Conservation (phyloP, 2,797 vertebrate species). For the Ataeniobius toweri region DNA sequence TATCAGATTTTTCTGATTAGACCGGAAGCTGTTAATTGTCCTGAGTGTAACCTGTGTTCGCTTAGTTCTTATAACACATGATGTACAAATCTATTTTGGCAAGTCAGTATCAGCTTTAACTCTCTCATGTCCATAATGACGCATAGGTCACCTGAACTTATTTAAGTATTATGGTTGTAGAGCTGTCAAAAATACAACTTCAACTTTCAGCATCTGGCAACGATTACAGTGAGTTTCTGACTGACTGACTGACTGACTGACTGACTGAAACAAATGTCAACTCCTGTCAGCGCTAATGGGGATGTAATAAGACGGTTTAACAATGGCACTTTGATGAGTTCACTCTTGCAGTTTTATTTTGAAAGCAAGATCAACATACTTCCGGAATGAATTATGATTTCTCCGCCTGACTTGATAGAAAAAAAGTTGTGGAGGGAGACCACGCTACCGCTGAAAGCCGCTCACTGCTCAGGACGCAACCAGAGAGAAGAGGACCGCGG, state of each 20-base stretch:
- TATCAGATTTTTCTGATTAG: background rate
- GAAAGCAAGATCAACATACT: background rate
- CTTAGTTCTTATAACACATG: background rate
- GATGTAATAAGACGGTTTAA: background rate
- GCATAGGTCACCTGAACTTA: background rate
- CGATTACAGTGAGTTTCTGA: background rate
- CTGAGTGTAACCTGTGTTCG: background rate
- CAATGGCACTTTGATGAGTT: background rate
- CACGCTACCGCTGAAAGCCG: slow-evolving; percentile 53
- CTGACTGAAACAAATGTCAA: background rate
- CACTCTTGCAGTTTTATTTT: slow-evolving; percentile 26
- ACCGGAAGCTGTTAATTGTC: too few relatives aligned
- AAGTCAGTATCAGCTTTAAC: background rate
- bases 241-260: background rate
- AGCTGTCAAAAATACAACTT: background rate
- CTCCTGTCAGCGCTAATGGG: background rate
- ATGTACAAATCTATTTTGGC: background rate
- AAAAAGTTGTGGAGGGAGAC: slow-evolving; percentile 53
- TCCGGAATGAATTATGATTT: background rate
- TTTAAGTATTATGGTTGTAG: background rate
- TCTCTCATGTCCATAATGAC: background rate
- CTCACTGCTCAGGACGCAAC: slow-evolving; percentile 27
- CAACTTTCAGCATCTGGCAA: background rate
- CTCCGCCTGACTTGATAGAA: slow-evolving; percentile 4
- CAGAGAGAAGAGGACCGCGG: slow-evolving; percentile 51